Evolutionary conservation across 2,888 invertebrate genomes (phyloP).

Genomic region (Catocala fraxini): DNA sequence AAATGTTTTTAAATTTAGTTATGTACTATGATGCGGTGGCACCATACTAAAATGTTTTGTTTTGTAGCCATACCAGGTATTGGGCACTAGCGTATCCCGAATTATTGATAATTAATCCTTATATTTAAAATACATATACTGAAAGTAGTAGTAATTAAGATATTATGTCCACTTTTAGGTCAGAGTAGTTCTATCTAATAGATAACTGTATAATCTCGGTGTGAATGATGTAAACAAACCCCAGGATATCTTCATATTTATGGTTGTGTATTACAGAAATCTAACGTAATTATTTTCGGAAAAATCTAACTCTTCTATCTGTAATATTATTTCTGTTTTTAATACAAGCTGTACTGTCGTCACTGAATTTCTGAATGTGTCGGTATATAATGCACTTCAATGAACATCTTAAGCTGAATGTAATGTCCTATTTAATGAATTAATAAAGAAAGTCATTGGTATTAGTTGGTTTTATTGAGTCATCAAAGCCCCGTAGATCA

Average conservation of each 20-base stretch:
- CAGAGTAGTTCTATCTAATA: constrained; percentile 31
- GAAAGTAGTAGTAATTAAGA: constrained; percentile 20
- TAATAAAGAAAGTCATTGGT: constrained; percentile 43
- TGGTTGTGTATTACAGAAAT: not conserved
- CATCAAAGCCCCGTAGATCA: not conserved
- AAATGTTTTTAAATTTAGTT: too few relatives aligned
- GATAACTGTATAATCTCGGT: constrained; percentile 25
- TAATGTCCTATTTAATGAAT: constrained; percentile 35
- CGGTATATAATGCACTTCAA: constrained; percentile 22
- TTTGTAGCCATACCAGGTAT: not conserved
- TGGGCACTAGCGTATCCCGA: constrained; percentile 1
- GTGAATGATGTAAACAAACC: constrained; percentile 22
- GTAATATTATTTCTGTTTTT: constrained; percentile 2
- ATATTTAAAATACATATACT: constrained; percentile 1
- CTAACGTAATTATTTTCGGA: constrained; percentile 7
- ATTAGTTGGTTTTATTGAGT: constrained; percentile 34
- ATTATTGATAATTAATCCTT: constrained; percentile 22
- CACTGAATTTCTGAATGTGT: constrained; percentile 20
- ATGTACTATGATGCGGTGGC: not conserved
- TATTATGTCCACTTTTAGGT: constrained; percentile 35
- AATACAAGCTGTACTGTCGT: constrained; percentile 17
- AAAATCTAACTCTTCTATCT: not conserved
- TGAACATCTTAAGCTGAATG: constrained; percentile 29
- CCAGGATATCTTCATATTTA: constrained; percentile 9
- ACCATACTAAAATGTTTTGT: not conserved